These are phyloP conservation scores for Leptothorax acervorum DNA, from an alignment of 2,888 invertebrate genomes.

Conservation along the genomic window DNA sequence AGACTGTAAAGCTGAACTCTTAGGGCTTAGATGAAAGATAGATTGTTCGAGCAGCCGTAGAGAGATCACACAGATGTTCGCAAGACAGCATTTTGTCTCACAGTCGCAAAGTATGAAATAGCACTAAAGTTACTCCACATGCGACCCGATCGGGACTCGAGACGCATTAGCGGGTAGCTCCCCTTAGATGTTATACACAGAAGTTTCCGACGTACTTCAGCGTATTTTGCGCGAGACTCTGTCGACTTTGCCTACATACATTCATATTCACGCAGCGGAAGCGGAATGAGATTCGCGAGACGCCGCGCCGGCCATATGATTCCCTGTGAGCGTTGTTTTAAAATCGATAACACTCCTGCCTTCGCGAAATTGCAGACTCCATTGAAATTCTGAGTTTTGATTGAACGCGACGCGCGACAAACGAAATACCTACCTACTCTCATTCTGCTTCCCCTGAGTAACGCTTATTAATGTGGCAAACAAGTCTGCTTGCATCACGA, in stretches of 20 bases:
- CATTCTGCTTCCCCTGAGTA: conserved; percentile 17
- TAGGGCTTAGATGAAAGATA: conserved; percentile 49
- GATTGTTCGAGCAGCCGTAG: conserved; percentile 26
- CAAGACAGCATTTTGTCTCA: conserved; percentile 27
- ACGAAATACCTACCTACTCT: not conserved
- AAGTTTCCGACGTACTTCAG: conserved; percentile 26
- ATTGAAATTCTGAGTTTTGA: conserved; percentile 7
- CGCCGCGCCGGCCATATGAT: no score
- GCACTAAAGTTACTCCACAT: conserved; percentile 19
- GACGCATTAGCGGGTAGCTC: conserved; percentile 23
- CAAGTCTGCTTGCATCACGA: conserved; percentile 31
- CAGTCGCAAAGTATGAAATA: conserved; percentile 44
- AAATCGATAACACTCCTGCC: conserved; percentile 12
- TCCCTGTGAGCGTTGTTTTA: not conserved
- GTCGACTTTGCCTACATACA: not conserved
- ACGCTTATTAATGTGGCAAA: conserved; percentile 38
- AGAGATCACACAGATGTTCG: conserved; percentile 39
- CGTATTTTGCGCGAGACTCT: conserved; percentile 3
- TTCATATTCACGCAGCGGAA: conserved; percentile 13
- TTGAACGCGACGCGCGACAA: not conserved
- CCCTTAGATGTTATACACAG: not conserved
- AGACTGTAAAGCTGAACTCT: conserved; percentile 39
- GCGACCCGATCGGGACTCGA: conserved; percentile 15
- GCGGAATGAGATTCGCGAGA: not conserved
- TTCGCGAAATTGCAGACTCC: conserved; percentile 6